Percentiles rank a stretch among this genome's conserved stretches.
These are phyloP conservation scores for Synodontis membranacea DNA, from an alignment of 2,113 vertebrate genomes.

Conservation along the genomic window DNA sequence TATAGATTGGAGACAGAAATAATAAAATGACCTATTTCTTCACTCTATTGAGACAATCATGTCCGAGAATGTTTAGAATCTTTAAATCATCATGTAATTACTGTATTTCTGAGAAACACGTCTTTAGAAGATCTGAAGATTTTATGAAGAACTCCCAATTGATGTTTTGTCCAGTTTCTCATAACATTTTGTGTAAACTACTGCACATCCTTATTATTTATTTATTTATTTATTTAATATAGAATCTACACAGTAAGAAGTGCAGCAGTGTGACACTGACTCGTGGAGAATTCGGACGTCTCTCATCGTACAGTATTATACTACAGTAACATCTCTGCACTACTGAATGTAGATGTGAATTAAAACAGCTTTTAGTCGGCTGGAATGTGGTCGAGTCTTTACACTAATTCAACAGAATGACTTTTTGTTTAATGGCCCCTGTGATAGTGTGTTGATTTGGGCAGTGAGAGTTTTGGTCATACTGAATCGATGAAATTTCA, in stretches of 20 bases:
- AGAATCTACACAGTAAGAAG: background rate
- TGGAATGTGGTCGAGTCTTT: constrained; percentile 59
- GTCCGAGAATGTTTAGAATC: background rate
- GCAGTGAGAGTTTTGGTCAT: constrained; percentile 26
- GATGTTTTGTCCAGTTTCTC: background rate
- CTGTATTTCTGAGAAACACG: background rate
- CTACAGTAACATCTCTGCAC: background rate
- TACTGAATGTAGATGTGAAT: background rate
- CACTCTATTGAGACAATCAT: background rate
- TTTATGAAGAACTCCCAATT: background rate
- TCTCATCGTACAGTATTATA: background rate
- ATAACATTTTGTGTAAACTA: too few relatives aligned
- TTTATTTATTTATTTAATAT: background rate
- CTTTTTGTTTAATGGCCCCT: background rate
- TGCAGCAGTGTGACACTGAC: constrained; percentile 40
- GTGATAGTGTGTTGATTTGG: constrained; percentile 22
- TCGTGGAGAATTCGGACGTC: background rate
- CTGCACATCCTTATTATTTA: background rate
- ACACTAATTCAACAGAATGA: background rate
- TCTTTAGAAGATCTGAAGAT: background rate
- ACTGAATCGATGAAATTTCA: constrained; percentile 41
- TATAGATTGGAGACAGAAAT: background rate
- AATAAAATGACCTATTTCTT: background rate
- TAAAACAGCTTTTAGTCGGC: constrained; percentile 6
- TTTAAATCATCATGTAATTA: background rate